phyloP scores from a whole-genome alignment of 2,888 invertebrate species.

The Athetis lepigone region DNA sequence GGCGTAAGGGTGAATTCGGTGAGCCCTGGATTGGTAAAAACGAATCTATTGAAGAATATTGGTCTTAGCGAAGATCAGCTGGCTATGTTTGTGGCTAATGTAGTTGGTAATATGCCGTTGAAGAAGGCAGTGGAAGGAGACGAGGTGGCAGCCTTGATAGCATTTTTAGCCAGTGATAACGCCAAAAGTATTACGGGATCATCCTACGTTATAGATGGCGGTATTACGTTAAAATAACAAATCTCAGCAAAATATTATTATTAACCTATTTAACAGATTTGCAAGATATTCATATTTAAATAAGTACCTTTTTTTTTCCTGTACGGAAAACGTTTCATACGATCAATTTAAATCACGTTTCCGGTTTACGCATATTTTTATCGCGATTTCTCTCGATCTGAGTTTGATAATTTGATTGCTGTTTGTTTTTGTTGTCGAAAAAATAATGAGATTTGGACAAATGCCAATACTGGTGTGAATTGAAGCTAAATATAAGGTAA shows the following conservation, averaged over 20 bases:
- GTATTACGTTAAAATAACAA: constrained; percentile 72
- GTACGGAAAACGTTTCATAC: background rate
- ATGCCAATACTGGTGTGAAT: too few species aligned
- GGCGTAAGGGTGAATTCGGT: constrained; percentile 96
- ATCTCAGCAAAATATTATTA: background rate
- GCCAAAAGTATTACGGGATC: constrained; percentile 97
- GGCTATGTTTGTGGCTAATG: constrained; percentile 92
- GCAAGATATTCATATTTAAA: background rate
- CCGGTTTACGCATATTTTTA: background rate
- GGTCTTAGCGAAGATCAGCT: constrained; percentile 92
- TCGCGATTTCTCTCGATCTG: background rate
- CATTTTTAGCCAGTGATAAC: constrained; percentile 96
- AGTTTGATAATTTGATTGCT: background rate
- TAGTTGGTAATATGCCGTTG: constrained; percentile 94
- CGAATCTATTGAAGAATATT: constrained; percentile 94
- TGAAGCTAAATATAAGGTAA: too few species aligned
- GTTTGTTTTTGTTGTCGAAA: background rate
- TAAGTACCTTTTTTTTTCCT: constrained; percentile 1
- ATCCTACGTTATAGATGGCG: constrained; percentile 80
- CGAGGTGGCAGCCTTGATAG: constrained; percentile 97
- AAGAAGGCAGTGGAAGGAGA: constrained; percentile 94
- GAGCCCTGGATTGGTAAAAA: constrained; percentile 98
- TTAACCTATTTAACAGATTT: too few species aligned
- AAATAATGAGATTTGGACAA: too few species aligned
- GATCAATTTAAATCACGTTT: constrained; percentile 1